Conservation (phyloP, 2,888 invertebrate genomes). For the Melinopterus prodromus region DNA sequence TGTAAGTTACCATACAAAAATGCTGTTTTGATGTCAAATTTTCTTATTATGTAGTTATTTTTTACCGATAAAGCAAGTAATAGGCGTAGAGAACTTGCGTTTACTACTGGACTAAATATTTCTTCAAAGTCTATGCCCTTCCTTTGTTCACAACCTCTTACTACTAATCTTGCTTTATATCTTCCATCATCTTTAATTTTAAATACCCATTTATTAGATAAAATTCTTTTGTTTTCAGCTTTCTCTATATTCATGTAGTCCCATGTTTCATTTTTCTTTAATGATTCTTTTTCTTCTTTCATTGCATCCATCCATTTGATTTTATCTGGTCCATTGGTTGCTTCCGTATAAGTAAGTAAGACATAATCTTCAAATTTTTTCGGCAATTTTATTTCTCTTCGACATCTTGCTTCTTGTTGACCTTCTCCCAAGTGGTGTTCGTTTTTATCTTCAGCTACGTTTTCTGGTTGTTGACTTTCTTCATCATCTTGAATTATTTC, state of each 20-base stretch:
- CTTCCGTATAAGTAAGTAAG: slow-evolving; percentile 16
- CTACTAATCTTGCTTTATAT: slow-evolving; percentile 42
- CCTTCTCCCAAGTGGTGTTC: slow-evolving; percentile 5
- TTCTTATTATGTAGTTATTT: slow-evolving; percentile 20
- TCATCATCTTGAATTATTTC: slow-evolving; percentile 5
- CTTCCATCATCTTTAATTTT: slow-evolving; percentile 42
- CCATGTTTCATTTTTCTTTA: slow-evolving; percentile 42
- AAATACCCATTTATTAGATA: slow-evolving; percentile 43
- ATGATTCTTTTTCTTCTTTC: slow-evolving; percentile 42
- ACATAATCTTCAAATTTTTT: slow-evolving; percentile 19
- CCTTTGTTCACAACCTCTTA: slow-evolving; percentile 40
- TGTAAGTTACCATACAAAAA: slow-evolving; percentile 12
- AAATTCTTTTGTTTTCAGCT: slow-evolving; percentile 36
- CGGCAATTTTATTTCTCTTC: slow-evolving; percentile 21
- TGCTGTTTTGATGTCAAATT: slow-evolving; percentile 14
- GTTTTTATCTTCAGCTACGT: not conserved
- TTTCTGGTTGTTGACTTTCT: slow-evolving; percentile 8
- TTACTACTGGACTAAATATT: too few species aligned
- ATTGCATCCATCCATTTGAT: slow-evolving; percentile 38
- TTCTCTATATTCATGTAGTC: slow-evolving; percentile 34
- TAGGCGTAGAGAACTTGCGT: too few species aligned
- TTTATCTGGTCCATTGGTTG: slow-evolving; percentile 16
- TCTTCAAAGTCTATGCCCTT: slow-evolving; percentile 32
- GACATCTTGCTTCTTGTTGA: slow-evolving; percentile 4
- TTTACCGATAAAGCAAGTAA: slow-evolving; percentile 8